Conservation (phyloP, 2,888 invertebrate species). For the Galeopsomyia nigrocyanea region DNA sequence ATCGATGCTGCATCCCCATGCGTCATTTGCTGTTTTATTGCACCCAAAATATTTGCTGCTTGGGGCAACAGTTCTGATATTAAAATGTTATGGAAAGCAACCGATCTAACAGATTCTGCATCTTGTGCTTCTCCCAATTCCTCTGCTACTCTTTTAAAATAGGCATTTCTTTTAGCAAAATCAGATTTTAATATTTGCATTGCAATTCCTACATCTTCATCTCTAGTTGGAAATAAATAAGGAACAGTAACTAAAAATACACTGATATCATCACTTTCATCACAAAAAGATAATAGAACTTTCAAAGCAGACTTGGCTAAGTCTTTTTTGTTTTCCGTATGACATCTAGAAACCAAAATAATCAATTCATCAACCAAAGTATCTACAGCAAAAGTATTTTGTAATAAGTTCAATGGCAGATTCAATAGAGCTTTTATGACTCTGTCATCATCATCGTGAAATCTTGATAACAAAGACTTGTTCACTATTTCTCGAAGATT, state of each 20-base stretch:
- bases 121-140: constrained; percentile 54
- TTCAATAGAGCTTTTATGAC: constrained; percentile 72
- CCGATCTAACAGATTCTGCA: constrained; percentile 57
- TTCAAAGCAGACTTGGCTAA: constrained; percentile 61
- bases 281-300: constrained; percentile 59
- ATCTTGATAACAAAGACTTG: constrained; percentile 75
- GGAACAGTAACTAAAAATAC: constrained; percentile 75
- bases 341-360: constrained; percentile 59
- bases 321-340: constrained; percentile 52
- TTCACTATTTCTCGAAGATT: constrained; percentile 73
- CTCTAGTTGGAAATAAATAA: constrained; percentile 73
- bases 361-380: constrained; percentile 61
- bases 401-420: constrained; percentile 57
- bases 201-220: constrained; percentile 66
- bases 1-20: constrained; percentile 60
- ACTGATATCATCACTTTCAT: constrained; percentile 70
- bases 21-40: constrained; percentile 58
- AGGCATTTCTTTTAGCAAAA: constrained; percentile 67
- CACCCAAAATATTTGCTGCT: constrained; percentile 56
- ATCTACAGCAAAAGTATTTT: constrained; percentile 55
- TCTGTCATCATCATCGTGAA: constrained; percentile 77
- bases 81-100: constrained; percentile 63
- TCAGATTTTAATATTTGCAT: constrained; percentile 68
- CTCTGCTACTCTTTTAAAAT: constrained; percentile 57
- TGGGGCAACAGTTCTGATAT: constrained; percentile 60